Percentiles rank a stretch among this genome's conserved stretches.
Conservation (phyloP, 2,888 invertebrate genomes). For the Masnerella sp. region DNA sequence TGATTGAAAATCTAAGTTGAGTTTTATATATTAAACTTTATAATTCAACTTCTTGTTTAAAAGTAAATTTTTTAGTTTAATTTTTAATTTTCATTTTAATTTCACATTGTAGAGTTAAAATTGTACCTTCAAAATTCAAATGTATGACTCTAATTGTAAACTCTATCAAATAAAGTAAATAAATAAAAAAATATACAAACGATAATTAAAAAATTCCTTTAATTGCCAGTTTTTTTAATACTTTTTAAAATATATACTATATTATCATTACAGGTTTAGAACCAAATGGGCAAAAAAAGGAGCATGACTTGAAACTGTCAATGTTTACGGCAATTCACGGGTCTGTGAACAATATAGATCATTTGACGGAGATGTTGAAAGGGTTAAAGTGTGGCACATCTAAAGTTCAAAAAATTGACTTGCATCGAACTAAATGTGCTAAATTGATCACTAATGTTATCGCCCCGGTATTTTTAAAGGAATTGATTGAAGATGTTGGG, state of each 20-base stretch:
- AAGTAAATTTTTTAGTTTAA: no score
- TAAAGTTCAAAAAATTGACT: not conserved
- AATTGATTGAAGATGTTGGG: constrained; percentile 60
- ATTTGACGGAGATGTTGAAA: constrained; percentile 15
- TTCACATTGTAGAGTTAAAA: no score
- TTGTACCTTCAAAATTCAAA: no score
- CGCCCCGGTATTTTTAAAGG: constrained; percentile 49
- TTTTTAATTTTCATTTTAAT: no score
- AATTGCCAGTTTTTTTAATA: no score
- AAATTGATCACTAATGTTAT: constrained; percentile 60
- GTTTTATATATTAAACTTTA: no score
- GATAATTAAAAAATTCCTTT: not conserved
- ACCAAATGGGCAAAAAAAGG: not conserved
- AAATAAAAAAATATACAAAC: no score
- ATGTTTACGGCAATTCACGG: constrained; percentile 20
- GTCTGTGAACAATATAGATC: constrained; percentile 8
- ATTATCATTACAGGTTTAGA: not conserved
- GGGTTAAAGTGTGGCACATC: not conserved
- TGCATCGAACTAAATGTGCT: constrained; percentile 57
- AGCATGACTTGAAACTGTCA: constrained; percentile 14
- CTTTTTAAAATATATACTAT: not conserved
- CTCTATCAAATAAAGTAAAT: no score
- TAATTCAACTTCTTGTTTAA: no score
- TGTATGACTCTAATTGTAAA: no score
- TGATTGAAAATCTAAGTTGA: no score